A percentile compares a stretch with the other conserved stretches of the same genome.
Conservation (phyloP, 2,113 vertebrate species). For the Zapornia atra region DNA sequence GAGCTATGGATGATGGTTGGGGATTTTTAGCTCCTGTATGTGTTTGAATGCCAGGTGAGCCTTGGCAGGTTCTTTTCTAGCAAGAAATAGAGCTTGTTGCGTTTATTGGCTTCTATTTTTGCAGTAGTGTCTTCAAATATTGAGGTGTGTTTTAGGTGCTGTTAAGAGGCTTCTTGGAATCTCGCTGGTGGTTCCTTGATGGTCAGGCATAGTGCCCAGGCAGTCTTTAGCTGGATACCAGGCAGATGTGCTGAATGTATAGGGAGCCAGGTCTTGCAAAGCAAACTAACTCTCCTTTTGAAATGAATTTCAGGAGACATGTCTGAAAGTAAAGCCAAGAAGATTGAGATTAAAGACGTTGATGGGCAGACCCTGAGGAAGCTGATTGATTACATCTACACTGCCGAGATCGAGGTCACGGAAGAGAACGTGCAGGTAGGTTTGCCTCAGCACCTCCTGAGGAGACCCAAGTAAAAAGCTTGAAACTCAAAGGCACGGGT, state of each 20-base stretch:
- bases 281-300: slow-evolving; percentile 12
- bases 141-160: neutral
- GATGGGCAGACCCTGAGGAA: slow-evolving; percentile 90
- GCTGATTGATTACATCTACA: slow-evolving; percentile 96
- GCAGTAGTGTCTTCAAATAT: neutral
- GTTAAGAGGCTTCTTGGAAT: neutral
- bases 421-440: slow-evolving; percentile 95
- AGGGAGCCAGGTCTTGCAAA: neutral
- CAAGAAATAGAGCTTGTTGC: neutral
- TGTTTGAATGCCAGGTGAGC: neutral
- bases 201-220: neutral
- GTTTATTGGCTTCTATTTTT: neutral
- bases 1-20: neutral
- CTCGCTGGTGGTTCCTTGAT: neutral
- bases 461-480: neutral
- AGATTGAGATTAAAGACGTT: slow-evolving; percentile 93
- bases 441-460: neutral
- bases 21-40: neutral
- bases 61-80: neutral
- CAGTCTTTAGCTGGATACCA: neutral
- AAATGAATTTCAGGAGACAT: slow-evolving; percentile 85
- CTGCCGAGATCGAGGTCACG: slow-evolving; percentile 92
- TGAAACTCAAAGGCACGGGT: neutral
- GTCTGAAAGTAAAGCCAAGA: slow-evolving; percentile 94
- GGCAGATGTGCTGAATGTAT: neutral